Base-by-base conservation (phyloP, 2,113 vertebrate genomes). In the Daphoenositta chrysoptera region DNA sequence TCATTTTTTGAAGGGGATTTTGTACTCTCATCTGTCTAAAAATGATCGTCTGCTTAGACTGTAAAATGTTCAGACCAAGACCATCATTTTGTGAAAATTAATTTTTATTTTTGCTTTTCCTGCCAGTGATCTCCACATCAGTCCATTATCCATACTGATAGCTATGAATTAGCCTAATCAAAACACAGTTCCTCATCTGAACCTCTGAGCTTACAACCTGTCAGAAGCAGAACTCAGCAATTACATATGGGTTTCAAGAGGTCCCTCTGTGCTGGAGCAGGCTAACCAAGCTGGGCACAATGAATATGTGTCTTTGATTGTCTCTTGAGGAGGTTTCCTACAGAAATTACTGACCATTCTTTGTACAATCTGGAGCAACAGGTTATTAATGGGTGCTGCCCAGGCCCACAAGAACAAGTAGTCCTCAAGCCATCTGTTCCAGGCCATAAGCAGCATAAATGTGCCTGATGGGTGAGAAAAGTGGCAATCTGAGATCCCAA, bases 251-350 rank as follows among this genome's bases (percentile, higher is more conserved):
- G 15, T 45, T 7, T 1, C 37, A 82, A 77, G 51, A 47, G 33
- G 33, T 22, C 17, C 11, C 18, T 56, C 50, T 76, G 47, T 64
- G 22, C 17, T 57, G 31, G 33, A 78, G 9, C 11, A 31, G 23
- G 18, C 20, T 39, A 56, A 79, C 33, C 4, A 5, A 31, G 2
- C 4, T 33, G 19, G 15, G 1, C 1, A 1, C 4, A 78, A 28
- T 28, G 4, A 58, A 51, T 54, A 13, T 31, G 15, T 70, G 11
- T 12, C 16, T 68, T 57, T 80, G 11, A 39, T 77, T 23, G 7
- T 56, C 13, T 69, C 13, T 63, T 83, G 22, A 37, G 6, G 4
- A 17, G 7, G 1, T 28, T 64, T 90, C 19, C 57, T 45, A 2
- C 31, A 65, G 85, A 80, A 90, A 57, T 57, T 71, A 35, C 4